phyloP scores from a whole-genome alignment of 2,113 vertebrate genomes.

The Notarius lentiginosus region DNA sequence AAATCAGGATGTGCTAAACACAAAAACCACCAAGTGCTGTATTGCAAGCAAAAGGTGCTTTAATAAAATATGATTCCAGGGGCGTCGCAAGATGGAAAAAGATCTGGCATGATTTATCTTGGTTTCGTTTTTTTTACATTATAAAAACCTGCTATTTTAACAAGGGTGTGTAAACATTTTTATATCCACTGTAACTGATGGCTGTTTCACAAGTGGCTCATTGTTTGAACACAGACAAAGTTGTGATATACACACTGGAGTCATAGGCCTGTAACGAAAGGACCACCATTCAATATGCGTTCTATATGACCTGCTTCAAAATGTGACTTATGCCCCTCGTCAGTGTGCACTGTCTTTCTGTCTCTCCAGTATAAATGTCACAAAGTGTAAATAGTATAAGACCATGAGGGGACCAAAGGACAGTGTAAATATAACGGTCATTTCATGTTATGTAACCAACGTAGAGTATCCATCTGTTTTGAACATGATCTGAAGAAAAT shows the following conservation, averaged over 20 bases:
- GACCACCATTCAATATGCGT: background rate
- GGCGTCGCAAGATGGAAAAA: background rate
- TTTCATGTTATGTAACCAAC: background rate
- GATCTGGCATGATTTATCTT: background rate
- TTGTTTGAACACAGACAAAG: slow-evolving; percentile 13
- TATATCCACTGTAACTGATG: background rate
- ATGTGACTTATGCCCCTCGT: background rate
- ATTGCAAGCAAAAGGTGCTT: background rate
- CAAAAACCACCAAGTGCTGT: background rate
- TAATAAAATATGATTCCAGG: background rate
- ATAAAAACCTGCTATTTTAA: background rate
- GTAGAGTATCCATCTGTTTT: background rate
- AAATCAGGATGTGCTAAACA: background rate
- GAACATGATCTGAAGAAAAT: background rate
- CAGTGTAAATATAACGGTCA: slow-evolving; percentile 20
- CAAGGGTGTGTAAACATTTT: background rate
- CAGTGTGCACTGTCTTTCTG: slow-evolving; percentile 3
- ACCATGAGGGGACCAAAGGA: slow-evolving; percentile 2
- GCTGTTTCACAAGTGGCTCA: background rate
- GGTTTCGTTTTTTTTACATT: background rate
- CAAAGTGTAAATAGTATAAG: slow-evolving; percentile 1
- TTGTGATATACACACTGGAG: slow-evolving; percentile 1
- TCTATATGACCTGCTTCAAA: background rate
- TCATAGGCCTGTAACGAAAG: background rate
- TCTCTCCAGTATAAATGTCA: slow-evolving; percentile 17